Evolutionary conservation across 2,888 invertebrate genomes (phyloP).

Genomic region (Camptogramma bilineatum): DNA sequence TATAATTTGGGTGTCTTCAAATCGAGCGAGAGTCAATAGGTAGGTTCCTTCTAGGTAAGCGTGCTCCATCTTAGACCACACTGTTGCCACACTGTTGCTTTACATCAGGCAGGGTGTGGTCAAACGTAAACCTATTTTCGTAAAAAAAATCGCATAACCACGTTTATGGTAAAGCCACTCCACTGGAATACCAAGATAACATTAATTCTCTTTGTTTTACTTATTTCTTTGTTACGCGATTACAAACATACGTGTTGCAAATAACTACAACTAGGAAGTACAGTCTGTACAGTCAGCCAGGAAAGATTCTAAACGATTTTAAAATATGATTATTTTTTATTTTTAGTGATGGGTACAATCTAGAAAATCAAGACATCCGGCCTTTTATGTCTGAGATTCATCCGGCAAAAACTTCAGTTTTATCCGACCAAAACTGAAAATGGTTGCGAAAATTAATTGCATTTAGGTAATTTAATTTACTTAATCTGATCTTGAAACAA

Average conservation of each 20-base stretch:
- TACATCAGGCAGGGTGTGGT: no score
- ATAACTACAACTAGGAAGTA: slow-evolving; percentile 15
- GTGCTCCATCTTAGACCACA: no score
- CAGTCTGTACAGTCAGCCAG: background rate
- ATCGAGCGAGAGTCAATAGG: no score
- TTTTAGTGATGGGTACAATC: background rate
- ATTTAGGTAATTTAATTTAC: background rate
- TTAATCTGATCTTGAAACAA: slow-evolving; percentile 1
- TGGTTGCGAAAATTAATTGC: background rate
- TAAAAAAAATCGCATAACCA: background rate
- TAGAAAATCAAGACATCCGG: background rate
- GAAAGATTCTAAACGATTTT: no score
- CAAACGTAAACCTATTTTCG: no score
- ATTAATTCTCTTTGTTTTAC: slow-evolving; percentile 1
- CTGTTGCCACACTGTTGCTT: no score
- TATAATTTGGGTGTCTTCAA: no score
- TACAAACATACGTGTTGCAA: slow-evolving; percentile 7
- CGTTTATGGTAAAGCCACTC: background rate
- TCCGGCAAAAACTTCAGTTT: background rate
- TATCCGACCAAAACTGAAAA: background rate
- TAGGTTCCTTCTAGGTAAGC: no score
- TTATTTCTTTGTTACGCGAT: slow-evolving; percentile 23
- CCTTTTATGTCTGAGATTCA: background rate
- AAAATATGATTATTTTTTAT: background rate
- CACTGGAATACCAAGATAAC: background rate